Percentiles rank a stretch among this genome's conserved stretches.
These are phyloP conservation scores for Catalaphyllia jardinei DNA, from an alignment of 64 coral and sea anemone species.

Conservation along the genomic window DNA sequence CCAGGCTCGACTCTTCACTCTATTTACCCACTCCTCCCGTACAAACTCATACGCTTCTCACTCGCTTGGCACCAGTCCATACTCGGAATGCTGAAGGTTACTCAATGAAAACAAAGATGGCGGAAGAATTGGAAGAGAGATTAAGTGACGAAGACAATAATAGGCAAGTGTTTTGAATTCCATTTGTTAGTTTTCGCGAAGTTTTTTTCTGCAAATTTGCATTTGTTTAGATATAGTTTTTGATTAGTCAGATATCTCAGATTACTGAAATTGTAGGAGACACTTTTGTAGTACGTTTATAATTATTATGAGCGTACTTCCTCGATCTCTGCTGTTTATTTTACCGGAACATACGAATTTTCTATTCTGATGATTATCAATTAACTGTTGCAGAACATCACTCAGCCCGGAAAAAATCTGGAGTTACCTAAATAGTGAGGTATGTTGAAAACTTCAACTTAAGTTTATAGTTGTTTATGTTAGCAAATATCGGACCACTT, in stretches of 20 bases:
- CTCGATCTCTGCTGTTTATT: not conserved
- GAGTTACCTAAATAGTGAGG: conserved; percentile 14
- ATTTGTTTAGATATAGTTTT: not conserved
- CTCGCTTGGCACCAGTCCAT: not conserved
- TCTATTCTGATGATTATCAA: not conserved
- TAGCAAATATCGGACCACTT: too few species aligned
- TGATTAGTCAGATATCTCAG: not conserved
- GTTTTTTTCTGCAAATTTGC: not conserved
- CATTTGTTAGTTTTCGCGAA: not conserved
- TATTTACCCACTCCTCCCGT: too few species aligned
- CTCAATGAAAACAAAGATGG: conserved; percentile 34
- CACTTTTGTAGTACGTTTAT: not conserved
- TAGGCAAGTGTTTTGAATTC: not conserved
- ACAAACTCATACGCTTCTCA: too few species aligned
- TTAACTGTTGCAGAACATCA: not conserved
- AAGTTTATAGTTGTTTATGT: not conserved
- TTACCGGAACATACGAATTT: too few species aligned
- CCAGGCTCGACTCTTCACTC: too few species aligned
- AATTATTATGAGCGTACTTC: too few species aligned
- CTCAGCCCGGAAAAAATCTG: not conserved
- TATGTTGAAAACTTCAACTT: not conserved
- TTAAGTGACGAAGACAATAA: too few species aligned
- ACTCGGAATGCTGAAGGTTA: not conserved
- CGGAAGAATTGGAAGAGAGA: not conserved
- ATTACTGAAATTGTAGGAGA: not conserved